Evolutionary conservation across 2,888 invertebrate species (phyloP).

Genomic region (Dynastes maya): DNA sequence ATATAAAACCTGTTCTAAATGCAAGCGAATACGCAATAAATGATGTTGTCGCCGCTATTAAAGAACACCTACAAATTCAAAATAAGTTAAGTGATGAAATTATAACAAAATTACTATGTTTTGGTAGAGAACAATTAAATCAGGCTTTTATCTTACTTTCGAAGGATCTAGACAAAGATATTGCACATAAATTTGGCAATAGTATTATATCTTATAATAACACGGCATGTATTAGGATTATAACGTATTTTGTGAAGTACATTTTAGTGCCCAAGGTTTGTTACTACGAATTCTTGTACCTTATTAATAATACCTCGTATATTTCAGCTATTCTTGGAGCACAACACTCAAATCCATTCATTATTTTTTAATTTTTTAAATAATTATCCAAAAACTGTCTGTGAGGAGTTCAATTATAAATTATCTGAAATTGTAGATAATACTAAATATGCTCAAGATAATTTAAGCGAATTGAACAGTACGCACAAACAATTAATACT

Average conservation of each 20-base stretch:
- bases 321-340: conserved; percentile 27
- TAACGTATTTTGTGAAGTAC: not conserved
- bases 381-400: conserved; percentile 2
- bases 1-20: not conserved
- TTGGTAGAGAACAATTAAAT: conserved; percentile 8
- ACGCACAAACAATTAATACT: conserved; percentile 15
- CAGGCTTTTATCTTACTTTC: not conserved
- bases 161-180: conserved; percentile 13
- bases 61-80: conserved; percentile 12
- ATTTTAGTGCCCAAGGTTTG: conserved; percentile 34
- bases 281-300: not conserved
- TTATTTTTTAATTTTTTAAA: conserved; percentile 27
- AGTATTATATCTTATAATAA: conserved; percentile 2
- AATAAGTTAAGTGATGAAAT: not conserved
- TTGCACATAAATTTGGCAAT: conserved; percentile 28
- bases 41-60: conserved; percentile 11
- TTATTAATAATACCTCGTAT: not conserved
- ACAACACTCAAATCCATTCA: conserved; percentile 21
- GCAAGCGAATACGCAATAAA: not conserved
- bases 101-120: not conserved
- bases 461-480: not conserved
- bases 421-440: not conserved
- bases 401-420: not conserved
- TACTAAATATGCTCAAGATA: conserved; percentile 20
- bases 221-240: not conserved